Evolutionary conservation across 2,113 vertebrate species (phyloP).

Genomic region (Pseudorhombus dupliciocellatus): DNA sequence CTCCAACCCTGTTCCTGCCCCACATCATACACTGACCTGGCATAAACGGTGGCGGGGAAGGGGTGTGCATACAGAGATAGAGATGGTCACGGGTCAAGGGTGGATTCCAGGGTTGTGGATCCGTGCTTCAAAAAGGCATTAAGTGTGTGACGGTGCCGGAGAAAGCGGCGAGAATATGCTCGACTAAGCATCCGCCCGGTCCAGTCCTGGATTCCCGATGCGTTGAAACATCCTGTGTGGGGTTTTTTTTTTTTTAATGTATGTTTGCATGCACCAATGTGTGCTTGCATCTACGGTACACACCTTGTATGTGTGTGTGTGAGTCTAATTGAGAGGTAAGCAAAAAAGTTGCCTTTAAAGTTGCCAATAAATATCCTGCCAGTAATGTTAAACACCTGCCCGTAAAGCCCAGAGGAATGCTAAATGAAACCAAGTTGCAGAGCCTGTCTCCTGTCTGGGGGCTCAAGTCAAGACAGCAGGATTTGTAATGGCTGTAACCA

Average conservation of each 20-base stretch:
- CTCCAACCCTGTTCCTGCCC: slow-evolving; percentile 43
- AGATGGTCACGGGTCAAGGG: slow-evolving; percentile 51
- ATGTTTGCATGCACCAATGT: slow-evolving; percentile 1
- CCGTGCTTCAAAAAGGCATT: slow-evolving; percentile 47
- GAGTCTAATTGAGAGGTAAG: slow-evolving; percentile 83
- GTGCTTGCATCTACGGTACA: slow-evolving; percentile 48
- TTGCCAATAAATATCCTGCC: slow-evolving; percentile 84
- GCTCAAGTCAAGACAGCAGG: slow-evolving; percentile 81
- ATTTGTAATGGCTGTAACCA: slow-evolving; percentile 82
- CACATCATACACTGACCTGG: slow-evolving; percentile 64
- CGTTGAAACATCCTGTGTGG: slow-evolving; percentile 31
- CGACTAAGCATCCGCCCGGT: slow-evolving; percentile 18
- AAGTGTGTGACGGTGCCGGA: slow-evolving; percentile 34
- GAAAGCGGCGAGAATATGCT: slow-evolving; percentile 36
- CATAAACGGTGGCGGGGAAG: slow-evolving; percentile 54
- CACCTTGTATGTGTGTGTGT: slow-evolving; percentile 55
- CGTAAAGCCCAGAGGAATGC: slow-evolving; percentile 84
- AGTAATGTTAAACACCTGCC: slow-evolving; percentile 86
- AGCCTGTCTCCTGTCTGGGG: slow-evolving; percentile 80
- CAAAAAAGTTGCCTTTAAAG: slow-evolving; percentile 82
- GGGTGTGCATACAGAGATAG: slow-evolving; percentile 35
- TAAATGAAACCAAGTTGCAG: slow-evolving; percentile 83
- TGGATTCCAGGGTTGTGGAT: slow-evolving; percentile 50
- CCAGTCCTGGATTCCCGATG: slow-evolving; percentile 7
- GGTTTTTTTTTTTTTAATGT: slow-evolving; percentile 12